phyloP scores from a whole-genome alignment of 2,888 invertebrate genomes.

The Monoplex corrugatus region DNA sequence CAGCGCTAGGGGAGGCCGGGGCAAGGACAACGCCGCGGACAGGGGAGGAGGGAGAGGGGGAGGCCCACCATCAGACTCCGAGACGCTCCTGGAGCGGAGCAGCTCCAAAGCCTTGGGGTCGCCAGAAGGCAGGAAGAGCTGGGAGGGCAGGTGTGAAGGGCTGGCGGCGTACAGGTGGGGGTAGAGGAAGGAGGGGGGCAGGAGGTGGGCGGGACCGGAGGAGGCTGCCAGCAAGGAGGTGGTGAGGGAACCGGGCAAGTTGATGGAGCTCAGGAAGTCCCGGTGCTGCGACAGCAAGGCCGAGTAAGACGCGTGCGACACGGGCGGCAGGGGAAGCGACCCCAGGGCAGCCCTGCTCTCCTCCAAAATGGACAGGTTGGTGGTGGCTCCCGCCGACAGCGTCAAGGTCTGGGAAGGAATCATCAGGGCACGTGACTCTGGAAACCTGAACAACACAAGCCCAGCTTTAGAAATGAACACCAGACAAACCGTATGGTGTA shows the following conservation, averaged over 20 bases:
- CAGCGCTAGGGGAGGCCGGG: neutral
- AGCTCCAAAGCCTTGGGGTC: slow-evolving; percentile 71
- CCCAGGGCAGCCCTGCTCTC: slow-evolving; percentile 67
- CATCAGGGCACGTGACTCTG: slow-evolving; percentile 59
- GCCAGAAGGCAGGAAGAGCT: slow-evolving; percentile 68
- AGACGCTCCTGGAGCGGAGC: slow-evolving; percentile 58
- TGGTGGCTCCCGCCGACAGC: slow-evolving; percentile 62
- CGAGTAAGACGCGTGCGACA: slow-evolving; percentile 51
- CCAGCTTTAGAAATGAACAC: too few species aligned
- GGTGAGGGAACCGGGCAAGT: slow-evolving; percentile 56
- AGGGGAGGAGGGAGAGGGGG: neutral
- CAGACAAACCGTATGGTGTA: too few species aligned
- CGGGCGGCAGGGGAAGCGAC: slow-evolving; percentile 51
- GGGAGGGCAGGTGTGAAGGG: slow-evolving; percentile 71
- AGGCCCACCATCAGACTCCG: neutral
- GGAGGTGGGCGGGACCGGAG: slow-evolving; percentile 65
- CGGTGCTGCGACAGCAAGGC: slow-evolving; percentile 47
- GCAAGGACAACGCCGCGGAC: neutral
- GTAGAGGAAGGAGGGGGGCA: slow-evolving; percentile 78
- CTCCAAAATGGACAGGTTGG: slow-evolving; percentile 72
- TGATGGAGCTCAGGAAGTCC: slow-evolving; percentile 61
- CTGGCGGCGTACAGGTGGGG: slow-evolving; percentile 77
- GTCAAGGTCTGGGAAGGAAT: slow-evolving; percentile 60
- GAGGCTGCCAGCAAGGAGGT: slow-evolving; percentile 62
- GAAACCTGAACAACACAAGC: slow-evolving; percentile 52